These are phyloP conservation scores for Carassius carassius DNA, from an alignment of 2,113 vertebrate species.

Conservation along the genomic window DNA sequence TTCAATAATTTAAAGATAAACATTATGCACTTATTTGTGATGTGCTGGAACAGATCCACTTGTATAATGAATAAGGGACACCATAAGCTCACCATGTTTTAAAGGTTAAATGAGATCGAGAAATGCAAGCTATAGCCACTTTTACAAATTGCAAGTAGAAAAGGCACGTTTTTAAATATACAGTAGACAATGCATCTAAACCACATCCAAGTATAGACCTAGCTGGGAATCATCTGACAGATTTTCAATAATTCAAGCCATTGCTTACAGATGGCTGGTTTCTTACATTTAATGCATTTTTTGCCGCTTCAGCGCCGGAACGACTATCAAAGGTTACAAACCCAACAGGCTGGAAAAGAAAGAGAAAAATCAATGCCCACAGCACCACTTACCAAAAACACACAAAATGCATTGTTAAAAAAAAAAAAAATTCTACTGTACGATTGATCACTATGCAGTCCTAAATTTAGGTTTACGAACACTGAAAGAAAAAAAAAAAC, in stretches of 20 bases:
- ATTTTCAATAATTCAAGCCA: constrained; percentile 46
- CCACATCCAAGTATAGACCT: neutral
- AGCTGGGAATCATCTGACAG: constrained; percentile 18
- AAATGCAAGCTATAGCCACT: neutral
- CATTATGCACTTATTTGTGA: neutral
- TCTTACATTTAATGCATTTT: constrained; percentile 96
- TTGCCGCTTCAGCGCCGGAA: constrained; percentile 94
- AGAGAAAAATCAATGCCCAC: constrained; percentile 29
- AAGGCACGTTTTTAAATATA: neutral
- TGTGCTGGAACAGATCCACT: neutral
- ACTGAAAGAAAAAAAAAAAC: neutral
- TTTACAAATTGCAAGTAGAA: neutral
- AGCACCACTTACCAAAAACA: neutral
- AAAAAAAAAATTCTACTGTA: too few species aligned
- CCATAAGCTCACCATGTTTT: neutral
- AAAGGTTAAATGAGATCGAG: neutral
- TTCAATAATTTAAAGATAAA: neutral
- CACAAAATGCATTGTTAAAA: neutral
- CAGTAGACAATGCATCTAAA: neutral
- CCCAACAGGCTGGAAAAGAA: constrained; percentile 88
- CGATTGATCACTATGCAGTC: neutral
- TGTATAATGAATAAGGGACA: neutral
- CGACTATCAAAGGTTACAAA: constrained; percentile 98
- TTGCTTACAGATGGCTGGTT: constrained; percentile 36
- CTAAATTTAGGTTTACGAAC: neutral